phyloP scores from a whole-genome alignment of 1,140 invertebrate species.

The Andrena cerasifolii region DNA sequence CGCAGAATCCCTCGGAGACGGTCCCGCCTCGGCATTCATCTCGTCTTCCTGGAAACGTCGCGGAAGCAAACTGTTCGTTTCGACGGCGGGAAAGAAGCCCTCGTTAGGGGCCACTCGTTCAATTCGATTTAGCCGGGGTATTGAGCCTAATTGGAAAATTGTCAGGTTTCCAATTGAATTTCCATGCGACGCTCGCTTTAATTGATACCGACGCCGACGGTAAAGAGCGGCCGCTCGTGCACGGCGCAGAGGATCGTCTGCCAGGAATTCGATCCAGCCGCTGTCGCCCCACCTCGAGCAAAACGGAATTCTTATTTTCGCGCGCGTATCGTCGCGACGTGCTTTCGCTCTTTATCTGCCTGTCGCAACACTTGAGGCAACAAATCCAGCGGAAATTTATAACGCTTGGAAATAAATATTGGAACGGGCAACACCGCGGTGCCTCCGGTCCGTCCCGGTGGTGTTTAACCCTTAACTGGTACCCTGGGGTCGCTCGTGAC shows the following conservation, averaged over 20 bases:
- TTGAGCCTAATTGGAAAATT: constrained; percentile 52
- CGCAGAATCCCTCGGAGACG: not conserved
- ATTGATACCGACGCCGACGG: constrained; percentile 16
- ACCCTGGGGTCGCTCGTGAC: too few species aligned
- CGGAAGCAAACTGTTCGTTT: constrained; percentile 38
- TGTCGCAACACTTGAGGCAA: constrained; percentile 34
- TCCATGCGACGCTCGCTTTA: constrained; percentile 37
- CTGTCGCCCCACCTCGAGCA: too few species aligned
- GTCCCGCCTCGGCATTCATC: not conserved
- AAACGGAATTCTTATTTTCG: too few species aligned
- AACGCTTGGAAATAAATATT: constrained; percentile 24
- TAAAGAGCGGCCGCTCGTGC: not conserved
- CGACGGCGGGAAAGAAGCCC: constrained; percentile 32
- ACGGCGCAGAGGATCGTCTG: too few species aligned
- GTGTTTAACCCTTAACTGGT: not conserved
- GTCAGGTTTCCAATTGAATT: constrained; percentile 51
- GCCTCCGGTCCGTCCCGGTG: too few species aligned
- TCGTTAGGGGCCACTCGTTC: constrained; percentile 34
- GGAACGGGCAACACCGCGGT: not conserved
- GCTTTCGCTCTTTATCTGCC: not conserved
- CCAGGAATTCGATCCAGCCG: too few species aligned
- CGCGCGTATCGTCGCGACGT: too few species aligned
- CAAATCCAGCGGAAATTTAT: constrained; percentile 40
- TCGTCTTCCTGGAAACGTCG: constrained; percentile 47
- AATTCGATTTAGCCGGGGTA: constrained; percentile 44